phyloP scores from a whole-genome alignment of 2,113 vertebrate genomes.

The Pungitius pungitius region DNA sequence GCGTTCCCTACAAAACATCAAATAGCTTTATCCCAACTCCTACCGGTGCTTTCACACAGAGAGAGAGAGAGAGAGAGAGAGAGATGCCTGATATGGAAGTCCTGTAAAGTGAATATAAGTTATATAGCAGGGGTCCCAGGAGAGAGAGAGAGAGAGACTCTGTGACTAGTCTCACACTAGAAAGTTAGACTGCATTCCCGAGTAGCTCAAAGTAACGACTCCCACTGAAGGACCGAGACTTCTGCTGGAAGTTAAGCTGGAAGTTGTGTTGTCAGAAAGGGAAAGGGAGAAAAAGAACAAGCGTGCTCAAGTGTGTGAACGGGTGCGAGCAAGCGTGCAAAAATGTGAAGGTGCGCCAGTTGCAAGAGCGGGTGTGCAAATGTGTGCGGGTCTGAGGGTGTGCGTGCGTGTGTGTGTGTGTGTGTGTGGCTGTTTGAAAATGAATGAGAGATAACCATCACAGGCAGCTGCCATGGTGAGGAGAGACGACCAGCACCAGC shows the following conservation, averaged over 20 bases:
- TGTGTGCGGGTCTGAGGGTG: constrained; percentile 6
- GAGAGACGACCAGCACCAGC: constrained; percentile 75
- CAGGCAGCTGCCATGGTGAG: constrained; percentile 76
- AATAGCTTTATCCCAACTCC: constrained; percentile 69
- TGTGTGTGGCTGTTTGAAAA: constrained; percentile 60
- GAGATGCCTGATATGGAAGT: constrained; percentile 71
- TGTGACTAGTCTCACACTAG: constrained; percentile 67
- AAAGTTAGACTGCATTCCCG: constrained; percentile 69
- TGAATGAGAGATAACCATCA: constrained; percentile 76
- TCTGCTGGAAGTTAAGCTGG: constrained; percentile 69
- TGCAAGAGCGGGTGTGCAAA: constrained; percentile 18
- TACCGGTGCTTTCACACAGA: constrained; percentile 59
- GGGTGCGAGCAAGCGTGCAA: constrained; percentile 38
- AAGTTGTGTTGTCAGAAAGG: constrained; percentile 66
- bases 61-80: background rate
- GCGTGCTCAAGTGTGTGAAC: constrained; percentile 39
- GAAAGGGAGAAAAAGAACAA: constrained; percentile 46
- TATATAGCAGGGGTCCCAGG: constrained; percentile 69
- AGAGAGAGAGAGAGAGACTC: constrained; percentile 63
- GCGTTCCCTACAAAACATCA: constrained; percentile 69
- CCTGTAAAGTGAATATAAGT: constrained; percentile 77
- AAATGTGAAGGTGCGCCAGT: constrained; percentile 41
- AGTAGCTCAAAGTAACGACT: constrained; percentile 74
- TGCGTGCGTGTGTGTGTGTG: constrained; percentile 18
- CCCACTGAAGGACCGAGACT: constrained; percentile 68